Evolutionary conservation across 2,797 vertebrate genomes (phyloP), one percentile per base, ranked within the genome.

Genomic region (Rhinella marina): DNA sequence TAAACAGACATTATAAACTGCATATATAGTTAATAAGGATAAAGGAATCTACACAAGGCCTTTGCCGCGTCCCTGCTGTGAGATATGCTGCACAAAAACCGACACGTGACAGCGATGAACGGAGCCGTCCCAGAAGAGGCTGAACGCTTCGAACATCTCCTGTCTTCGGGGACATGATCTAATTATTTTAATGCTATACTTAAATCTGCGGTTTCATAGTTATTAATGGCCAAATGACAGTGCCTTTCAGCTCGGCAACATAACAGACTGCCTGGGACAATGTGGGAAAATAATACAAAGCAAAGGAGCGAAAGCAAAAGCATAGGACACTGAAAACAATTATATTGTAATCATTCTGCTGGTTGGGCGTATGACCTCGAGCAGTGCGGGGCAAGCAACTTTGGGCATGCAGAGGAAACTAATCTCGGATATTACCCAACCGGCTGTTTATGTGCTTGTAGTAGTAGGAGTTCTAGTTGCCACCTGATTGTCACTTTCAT

Each of bases 21-120:
- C 54, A 84, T 54, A n/a, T 83, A 11, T 48, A 25, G 62, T 68
- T 84, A 59, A 82, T 82, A 82, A 50, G 80, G 23, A 66, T 66
- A 82, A 75, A 84, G 68, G 10, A 56, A 19, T 72, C 25, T 19
- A 59, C 41, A 77, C 73, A 16, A 14, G 52, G 25, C 27, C 68
- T 14, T 7, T 48, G 32, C 64, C 23, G 12, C 54, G 17, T 75
- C 52, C 54, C 29, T 75, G 25, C 68, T 66, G 80, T 25, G 32
- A 82, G 59, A 82, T 52, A 50, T 66, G 21, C 80, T 75, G 66
- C 50, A 73, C 52, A 84, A 57, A 84, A 73, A 73, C 29, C 61
- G 82, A 85, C 19, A 29, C 62, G 70, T 75, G 70, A 61, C 56
- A 76, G 82, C 70, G 41, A 84, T 61, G 68, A 84, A 61, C 82